Evolutionary conservation across 1,140 invertebrate genomes (phyloP).

Genomic region (Berghia stephanieae): DNA sequence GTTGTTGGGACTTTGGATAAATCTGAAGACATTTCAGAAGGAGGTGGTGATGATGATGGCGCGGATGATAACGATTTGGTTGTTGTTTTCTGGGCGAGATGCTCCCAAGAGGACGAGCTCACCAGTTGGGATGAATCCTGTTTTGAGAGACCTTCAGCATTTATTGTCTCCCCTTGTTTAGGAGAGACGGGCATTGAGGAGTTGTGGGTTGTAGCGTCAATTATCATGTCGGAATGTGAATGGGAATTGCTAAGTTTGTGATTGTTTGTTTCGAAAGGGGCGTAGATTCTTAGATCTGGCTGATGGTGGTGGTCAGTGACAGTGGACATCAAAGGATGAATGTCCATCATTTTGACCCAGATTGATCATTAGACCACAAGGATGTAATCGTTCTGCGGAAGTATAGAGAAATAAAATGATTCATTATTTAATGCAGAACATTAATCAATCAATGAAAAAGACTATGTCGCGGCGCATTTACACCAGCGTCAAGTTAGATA

Average conservation of each 20-base stretch:
- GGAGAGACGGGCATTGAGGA: conserved; percentile 34
- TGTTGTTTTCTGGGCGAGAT: background rate
- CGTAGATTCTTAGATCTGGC: background rate
- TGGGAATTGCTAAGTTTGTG: background rate
- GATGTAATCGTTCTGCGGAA: conserved; percentile 29
- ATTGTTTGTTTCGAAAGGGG: background rate
- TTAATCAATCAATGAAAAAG: too few species aligned
- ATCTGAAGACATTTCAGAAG: background rate
- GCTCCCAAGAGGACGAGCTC: background rate
- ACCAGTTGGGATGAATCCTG: conserved; percentile 5
- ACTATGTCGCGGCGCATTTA: too few species aligned
- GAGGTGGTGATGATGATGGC: background rate
- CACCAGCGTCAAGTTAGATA: too few species aligned
- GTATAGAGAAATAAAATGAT: too few species aligned
- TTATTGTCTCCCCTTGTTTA: conserved; percentile 34
- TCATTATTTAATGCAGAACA: too few species aligned
- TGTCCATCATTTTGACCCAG: conserved; percentile 26
- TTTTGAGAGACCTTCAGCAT: conserved; percentile 17
- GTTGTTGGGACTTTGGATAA: background rate
- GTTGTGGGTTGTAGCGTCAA: conserved; percentile 36
- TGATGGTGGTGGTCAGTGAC: conserved; percentile 3
- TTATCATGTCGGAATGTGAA: conserved; percentile 36
- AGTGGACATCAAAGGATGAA: conserved; percentile 22
- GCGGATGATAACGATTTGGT: background rate
- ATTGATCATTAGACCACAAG: conserved; percentile 25